Conservation (phyloP, 2,113 vertebrate genomes). For the Carollia perspicillata region DNA sequence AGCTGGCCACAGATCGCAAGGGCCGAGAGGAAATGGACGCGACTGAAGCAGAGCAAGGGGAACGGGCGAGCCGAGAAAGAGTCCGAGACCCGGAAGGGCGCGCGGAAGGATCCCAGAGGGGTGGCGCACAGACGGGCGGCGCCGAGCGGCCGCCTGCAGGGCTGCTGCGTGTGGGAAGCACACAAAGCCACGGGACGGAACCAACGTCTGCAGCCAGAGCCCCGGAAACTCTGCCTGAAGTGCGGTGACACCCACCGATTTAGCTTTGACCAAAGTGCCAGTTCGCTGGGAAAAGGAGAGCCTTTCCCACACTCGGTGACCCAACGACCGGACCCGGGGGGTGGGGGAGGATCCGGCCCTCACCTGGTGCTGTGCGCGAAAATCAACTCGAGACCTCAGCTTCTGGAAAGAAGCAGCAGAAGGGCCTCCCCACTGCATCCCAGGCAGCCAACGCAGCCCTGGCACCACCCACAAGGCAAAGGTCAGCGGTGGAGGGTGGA, state of each 20-base stretch:
- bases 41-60: neutral
- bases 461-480: neutral
- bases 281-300: neutral
- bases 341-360: neutral
- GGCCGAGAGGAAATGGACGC: neutral
- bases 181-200: too few relatives aligned
- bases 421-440: neutral
- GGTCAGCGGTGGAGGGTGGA: neutral
- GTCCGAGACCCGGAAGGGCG: too few relatives aligned
- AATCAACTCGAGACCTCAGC: neutral
- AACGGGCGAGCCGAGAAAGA: too few relatives aligned
- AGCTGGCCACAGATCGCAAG: neutral
- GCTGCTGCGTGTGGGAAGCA: too few relatives aligned
- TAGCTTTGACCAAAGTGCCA: neutral
- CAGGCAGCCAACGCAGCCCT: neutral
- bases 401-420: neutral
- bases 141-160: too few relatives aligned
- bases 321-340: neutral
- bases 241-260: neutral
- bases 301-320: neutral
- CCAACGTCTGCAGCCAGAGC: too few relatives aligned
- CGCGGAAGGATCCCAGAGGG: neutral
- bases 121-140: too few relatives aligned
- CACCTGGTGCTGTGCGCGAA: neutral
- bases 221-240: too few relatives aligned